Percentiles rank a stretch among this genome's conserved stretches.
Evolutionary conservation across 2,113 vertebrate species (phyloP).

Genomic region (Semicossyphus pulcher): DNA sequence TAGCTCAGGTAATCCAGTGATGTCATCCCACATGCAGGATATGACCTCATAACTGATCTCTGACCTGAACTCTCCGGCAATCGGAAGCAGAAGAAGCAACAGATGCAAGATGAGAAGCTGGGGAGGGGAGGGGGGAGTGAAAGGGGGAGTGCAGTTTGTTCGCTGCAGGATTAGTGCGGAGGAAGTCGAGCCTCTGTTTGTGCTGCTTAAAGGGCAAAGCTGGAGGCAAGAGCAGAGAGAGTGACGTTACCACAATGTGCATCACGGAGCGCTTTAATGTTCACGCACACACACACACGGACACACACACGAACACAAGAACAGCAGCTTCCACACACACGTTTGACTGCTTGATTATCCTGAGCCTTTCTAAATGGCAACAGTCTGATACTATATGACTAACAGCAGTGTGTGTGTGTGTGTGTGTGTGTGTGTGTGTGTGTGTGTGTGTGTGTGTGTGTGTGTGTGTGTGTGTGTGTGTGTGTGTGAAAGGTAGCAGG

Average conservation of each 20-base stretch:
- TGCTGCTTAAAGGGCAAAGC: slow-evolving; percentile 57
- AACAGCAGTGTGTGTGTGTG: slow-evolving; percentile 40
- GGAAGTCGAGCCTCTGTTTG: slow-evolving; percentile 74
- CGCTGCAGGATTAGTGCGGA: slow-evolving; percentile 65
- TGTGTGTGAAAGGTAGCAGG: slow-evolving; percentile 44
- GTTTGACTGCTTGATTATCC: slow-evolving; percentile 28
- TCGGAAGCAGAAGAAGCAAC: slow-evolving; percentile 66
- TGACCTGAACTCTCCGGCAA: slow-evolving; percentile 29
- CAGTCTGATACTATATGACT: slow-evolving; percentile 60
- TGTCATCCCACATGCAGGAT: slow-evolving; percentile 33
- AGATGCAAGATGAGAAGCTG: slow-evolving; percentile 59
- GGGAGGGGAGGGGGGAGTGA: not conserved
- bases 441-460: slow-evolving; percentile 32
- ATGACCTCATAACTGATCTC: slow-evolving; percentile 50
- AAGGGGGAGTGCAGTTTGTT: slow-evolving; percentile 5
- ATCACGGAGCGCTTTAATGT: slow-evolving; percentile 5
- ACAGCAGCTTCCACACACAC: slow-evolving; percentile 27
- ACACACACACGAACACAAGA: slow-evolving; percentile 4
- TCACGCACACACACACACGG: slow-evolving; percentile 11
- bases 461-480: slow-evolving; percentile 33
- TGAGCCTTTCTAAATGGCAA: slow-evolving; percentile 44
- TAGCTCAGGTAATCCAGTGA: slow-evolving; percentile 20
- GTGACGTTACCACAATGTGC: slow-evolving; percentile 42
- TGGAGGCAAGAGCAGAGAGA: slow-evolving; percentile 32
- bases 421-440: slow-evolving; percentile 37